Evolutionary conservation across 2,113 vertebrate species (phyloP).

Genomic region (Planiliza haematocheilus): DNA sequence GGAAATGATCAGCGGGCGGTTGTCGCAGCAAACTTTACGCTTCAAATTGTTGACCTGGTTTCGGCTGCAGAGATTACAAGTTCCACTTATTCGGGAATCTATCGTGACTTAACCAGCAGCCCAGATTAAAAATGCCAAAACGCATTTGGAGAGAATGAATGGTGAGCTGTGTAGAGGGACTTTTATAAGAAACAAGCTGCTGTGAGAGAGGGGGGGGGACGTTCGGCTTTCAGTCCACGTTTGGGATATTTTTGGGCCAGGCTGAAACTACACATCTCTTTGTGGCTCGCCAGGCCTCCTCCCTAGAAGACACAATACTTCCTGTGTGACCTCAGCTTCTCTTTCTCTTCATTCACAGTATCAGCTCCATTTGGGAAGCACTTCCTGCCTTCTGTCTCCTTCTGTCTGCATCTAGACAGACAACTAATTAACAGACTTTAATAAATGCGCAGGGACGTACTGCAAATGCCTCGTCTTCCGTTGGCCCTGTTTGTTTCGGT

Average conservation of each 20-base stretch:
- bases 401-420: conserved; percentile 1
- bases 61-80: no score
- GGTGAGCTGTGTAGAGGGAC: no score
- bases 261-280: background rate
- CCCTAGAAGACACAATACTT: conserved; percentile 27
- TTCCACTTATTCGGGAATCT: no score
- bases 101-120: no score
- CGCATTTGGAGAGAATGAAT: no score
- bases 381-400: background rate
- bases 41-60: no score
- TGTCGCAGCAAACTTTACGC: no score
- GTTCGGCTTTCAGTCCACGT: background rate
- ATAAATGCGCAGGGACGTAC: background rate
- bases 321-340: conserved; percentile 22
- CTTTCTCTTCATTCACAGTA: background rate
- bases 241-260: conserved; percentile 24
- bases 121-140: no score
- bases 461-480: background rate
- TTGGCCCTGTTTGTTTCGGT: background rate
- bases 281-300: background rate
- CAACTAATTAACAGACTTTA: background rate
- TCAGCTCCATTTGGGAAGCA: background rate
- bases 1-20: conserved; percentile 4
- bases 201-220: no score
- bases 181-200: no score